Base-by-base conservation (phyloP, 2,113 vertebrate species). In the Phalacrocorax carbo region DNA sequence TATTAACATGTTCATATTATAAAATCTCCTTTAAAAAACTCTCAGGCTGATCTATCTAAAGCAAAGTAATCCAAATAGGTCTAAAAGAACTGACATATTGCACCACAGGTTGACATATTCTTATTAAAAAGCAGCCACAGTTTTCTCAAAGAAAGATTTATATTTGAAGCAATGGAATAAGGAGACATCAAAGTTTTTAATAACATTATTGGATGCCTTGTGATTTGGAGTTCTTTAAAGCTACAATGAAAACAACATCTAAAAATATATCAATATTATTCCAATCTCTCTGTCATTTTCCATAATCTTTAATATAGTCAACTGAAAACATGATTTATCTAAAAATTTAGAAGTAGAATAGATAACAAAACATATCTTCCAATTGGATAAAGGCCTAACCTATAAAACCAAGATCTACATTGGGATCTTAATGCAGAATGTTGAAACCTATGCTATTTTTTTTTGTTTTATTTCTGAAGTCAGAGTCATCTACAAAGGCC, bases 181-280 rank as follows among this genome's bases (percentile, higher is more conserved):
- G 42, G 42, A 96, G 60, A 88, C 58, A 77, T 83, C 70, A 54
- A 96, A 82, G 29, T 76, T 88, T 86, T 90, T 86, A 90, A 95
- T 78, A 93, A 54, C 90, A 93, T 95, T 95, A 78, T 86, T 92
- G 82, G 26, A 60, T 95, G 78, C 13, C 65, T 95, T 81, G 87
- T 79, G 86, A 84, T 95, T 86, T 86, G 48, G 46, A 86, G 66
- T 46, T 96, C 81, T 94, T 92, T 46, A 87, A 77, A 93, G 40
- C 21, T 76, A 90, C 62, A 86, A 34, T 86, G 88, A 84, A 96
- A 88, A 62, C 2, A 9, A 55, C 48, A 84, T 86, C 65, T 94
- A 61, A 91, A 91, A 95, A 94, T 93, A 79, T 95, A 51, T 87
- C 58, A 69, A 48, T 52, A 68, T 91, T 52, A 68, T 91, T 94